phyloP scores from a whole-genome alignment of 2,888 invertebrate species.

The Falcaria lacertinaria region DNA sequence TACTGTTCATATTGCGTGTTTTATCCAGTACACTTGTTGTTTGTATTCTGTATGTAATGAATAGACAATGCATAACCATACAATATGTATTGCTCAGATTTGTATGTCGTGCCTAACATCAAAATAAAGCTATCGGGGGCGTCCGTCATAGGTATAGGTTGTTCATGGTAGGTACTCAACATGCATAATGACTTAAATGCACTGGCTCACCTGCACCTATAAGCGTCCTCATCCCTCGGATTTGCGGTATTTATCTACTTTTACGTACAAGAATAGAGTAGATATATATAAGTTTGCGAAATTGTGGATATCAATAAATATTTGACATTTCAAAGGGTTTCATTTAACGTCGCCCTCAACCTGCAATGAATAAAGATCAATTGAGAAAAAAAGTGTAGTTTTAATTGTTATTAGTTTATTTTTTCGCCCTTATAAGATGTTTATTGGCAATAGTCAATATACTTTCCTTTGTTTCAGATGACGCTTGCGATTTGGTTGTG shows the following conservation, averaged over 20 bases:
- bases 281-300: constrained; percentile 4
- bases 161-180: background rate
- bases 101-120: no score
- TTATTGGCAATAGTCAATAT: constrained; percentile 36
- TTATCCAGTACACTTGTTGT: no score
- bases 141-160: no score
- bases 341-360: constrained; percentile 66
- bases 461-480: constrained; percentile 74
- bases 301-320: constrained; percentile 58
- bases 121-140: no score
- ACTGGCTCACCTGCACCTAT: constrained; percentile 22
- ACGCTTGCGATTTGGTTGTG: constrained; percentile 42
- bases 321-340: constrained; percentile 68
- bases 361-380: constrained; percentile 67
- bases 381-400: constrained; percentile 71
- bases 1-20: no score
- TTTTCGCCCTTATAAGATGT: constrained; percentile 22
- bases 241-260: constrained; percentile 13
- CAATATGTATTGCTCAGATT: no score
- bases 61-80: no score
- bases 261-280: background rate
- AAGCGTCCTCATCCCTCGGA: constrained; percentile 27
- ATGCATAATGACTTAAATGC: constrained; percentile 1
- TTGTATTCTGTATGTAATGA: no score
- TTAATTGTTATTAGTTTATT: constrained; percentile 54